Conservation (phyloP, 2,888 invertebrate species). For the Crioceris asparagi region DNA sequence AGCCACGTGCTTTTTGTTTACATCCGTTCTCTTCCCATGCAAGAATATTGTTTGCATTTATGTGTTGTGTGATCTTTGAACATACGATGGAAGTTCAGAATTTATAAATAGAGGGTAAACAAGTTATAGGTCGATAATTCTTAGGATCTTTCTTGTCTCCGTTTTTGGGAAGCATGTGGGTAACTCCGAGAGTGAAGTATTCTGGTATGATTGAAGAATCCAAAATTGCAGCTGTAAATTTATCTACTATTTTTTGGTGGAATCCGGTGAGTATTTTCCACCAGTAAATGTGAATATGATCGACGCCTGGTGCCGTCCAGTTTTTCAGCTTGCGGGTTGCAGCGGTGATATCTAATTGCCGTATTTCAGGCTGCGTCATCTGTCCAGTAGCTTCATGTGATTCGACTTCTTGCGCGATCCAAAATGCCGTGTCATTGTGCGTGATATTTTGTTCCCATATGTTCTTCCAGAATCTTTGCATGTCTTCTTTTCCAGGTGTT, state of each 20-base stretch:
- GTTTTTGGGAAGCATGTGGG: slow-evolving; percentile 1
- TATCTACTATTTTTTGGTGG: not conserved
- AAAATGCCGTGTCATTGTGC: too few species aligned
- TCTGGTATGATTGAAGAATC: not conserved
- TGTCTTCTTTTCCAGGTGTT: too few species aligned
- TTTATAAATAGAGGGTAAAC: slow-evolving; percentile 5
- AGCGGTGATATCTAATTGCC: too few species aligned
- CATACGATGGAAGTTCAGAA: slow-evolving; percentile 6
- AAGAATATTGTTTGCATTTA: not conserved
- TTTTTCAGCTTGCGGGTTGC: too few species aligned
- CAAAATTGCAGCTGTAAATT: too few species aligned
- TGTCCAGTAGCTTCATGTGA: too few species aligned
- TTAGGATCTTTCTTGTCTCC: slow-evolving; percentile 7
- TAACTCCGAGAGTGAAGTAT: not conserved
- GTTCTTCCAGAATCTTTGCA: too few species aligned
- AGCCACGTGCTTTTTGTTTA: slow-evolving; percentile 5
- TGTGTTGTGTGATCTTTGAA: not conserved
- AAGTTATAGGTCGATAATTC: slow-evolving; percentile 7
- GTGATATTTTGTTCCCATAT: too few species aligned
- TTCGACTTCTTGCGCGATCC: too few species aligned
- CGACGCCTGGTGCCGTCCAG: not conserved
- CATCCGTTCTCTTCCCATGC: slow-evolving; percentile 13
- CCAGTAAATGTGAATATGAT: not conserved
- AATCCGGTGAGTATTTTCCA: not conserved
- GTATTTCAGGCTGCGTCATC: too few species aligned